These are phyloP conservation scores for Diplogasteroides magnus DNA, from an alignment of 1,140 invertebrate genomes.

Conservation along the genomic window DNA sequence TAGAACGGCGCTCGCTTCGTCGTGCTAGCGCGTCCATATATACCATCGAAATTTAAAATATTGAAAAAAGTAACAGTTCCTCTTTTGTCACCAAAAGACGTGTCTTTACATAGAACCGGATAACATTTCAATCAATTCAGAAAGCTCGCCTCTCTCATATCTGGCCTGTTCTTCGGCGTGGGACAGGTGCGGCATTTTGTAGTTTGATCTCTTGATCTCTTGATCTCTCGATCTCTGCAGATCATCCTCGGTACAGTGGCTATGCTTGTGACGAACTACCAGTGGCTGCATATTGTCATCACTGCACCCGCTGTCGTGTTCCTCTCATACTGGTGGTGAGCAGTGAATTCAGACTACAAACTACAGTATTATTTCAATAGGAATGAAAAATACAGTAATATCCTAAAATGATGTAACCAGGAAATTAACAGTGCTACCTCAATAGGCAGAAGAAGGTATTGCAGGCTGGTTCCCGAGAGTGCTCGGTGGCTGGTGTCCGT, in stretches of 20 bases:
- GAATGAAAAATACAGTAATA: too few species aligned
- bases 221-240: slow-evolving; percentile 1
- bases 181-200: slow-evolving; percentile 49
- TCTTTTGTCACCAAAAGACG: too few species aligned
- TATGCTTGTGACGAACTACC: slow-evolving; percentile 52
- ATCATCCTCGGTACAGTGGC: slow-evolving; percentile 54
- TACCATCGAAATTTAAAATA: too few species aligned
- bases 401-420: too few species aligned
- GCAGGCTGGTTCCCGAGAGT: slow-evolving; percentile 56
- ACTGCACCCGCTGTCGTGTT: slow-evolving; percentile 48
- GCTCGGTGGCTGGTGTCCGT: slow-evolving; percentile 56
- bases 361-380: background rate
- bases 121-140: too few species aligned
- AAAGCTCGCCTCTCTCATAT: slow-evolving; percentile 57
- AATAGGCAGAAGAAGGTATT: too few species aligned
- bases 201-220: too few species aligned
- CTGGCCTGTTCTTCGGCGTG: slow-evolving; percentile 57
- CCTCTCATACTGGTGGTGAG: slow-evolving; percentile 55
- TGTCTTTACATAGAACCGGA: too few species aligned
- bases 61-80: too few species aligned
- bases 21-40: too few species aligned
- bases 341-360: background rate
- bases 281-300: slow-evolving; percentile 56
- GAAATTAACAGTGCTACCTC: too few species aligned
- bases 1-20: too few species aligned